Evolutionary conservation across 2,888 invertebrate genomes (phyloP).

Genomic region (Eulithis testata): DNA sequence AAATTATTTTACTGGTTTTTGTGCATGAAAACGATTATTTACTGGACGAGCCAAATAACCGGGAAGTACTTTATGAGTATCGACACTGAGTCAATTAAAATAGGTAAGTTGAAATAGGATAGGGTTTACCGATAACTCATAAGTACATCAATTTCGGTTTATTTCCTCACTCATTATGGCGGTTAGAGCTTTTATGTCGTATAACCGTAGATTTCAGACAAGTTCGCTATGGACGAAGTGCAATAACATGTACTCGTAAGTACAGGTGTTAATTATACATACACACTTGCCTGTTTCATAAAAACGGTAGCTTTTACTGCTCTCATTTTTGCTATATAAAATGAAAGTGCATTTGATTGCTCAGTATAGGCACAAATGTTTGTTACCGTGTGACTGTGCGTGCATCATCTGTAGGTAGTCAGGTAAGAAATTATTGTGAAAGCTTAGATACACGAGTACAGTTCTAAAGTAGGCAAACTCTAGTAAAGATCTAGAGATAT

Average conservation of each 20-base stretch:
- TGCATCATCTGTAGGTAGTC: background rate
- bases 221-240: background rate
- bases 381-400: background rate
- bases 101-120: background rate
- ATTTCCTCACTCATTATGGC: conserved; percentile 6
- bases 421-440: background rate
- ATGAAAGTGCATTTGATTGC: background rate
- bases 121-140: background rate
- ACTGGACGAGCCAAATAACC: conserved; percentile 17
- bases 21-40: background rate
- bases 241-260: background rate
- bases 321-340: background rate
- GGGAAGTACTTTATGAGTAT: background rate
- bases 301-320: too few relatives aligned
- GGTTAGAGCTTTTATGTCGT: background rate
- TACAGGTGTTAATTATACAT: too few relatives aligned
- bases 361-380: background rate
- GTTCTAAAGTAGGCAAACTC: background rate
- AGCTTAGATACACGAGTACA: background rate
- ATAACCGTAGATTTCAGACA: background rate
- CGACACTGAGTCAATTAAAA: conserved; percentile 2
- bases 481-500: background rate
- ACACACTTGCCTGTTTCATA: too few relatives aligned
- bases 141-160: background rate
- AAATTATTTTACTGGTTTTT: background rate